phyloP scores from a whole-genome alignment of 2,888 invertebrate genomes.

The Lampropteryx suffumata region DNA sequence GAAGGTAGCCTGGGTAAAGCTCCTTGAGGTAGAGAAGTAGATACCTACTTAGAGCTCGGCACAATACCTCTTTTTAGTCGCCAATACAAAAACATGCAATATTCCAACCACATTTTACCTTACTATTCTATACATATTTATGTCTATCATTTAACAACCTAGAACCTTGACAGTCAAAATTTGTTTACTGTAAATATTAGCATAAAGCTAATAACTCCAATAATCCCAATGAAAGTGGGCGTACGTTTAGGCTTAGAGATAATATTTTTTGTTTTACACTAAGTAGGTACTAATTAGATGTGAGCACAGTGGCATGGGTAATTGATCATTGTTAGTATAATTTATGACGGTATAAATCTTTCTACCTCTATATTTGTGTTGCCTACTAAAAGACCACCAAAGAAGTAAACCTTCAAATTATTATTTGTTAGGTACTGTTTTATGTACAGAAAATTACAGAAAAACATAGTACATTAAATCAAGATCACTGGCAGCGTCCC shows the following conservation, averaged over 20 bases:
- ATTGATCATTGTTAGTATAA: slow-evolving; percentile 26
- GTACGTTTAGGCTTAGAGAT: slow-evolving; percentile 33
- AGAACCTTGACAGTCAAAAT: slow-evolving; percentile 43
- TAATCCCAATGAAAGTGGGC: slow-evolving; percentile 40
- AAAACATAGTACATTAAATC: no score
- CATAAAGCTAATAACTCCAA: slow-evolving; percentile 38
- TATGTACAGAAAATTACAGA: no score
- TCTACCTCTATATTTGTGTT: neutral
- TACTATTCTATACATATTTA: no score
- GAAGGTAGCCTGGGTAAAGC: no score
- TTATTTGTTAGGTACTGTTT: neutral
- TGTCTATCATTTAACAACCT: slow-evolving; percentile 18
- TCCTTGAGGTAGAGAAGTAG: no score
- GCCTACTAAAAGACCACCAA: neutral
- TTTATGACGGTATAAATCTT: slow-evolving; percentile 1
- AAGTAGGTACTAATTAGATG: slow-evolving; percentile 42
- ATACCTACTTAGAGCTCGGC: no score
- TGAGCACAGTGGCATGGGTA: slow-evolving; percentile 25
- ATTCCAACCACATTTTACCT: no score
- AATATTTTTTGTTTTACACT: slow-evolving; percentile 39
- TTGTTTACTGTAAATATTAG: slow-evolving; percentile 45
- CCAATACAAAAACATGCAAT: no score
- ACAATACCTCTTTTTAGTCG: no score
- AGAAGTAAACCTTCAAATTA: neutral
- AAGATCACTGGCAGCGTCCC: no score